Evolutionary conservation across 2,797 vertebrate genomes (phyloP).

Genomic region (Hypotaenidia philippensis): DNA sequence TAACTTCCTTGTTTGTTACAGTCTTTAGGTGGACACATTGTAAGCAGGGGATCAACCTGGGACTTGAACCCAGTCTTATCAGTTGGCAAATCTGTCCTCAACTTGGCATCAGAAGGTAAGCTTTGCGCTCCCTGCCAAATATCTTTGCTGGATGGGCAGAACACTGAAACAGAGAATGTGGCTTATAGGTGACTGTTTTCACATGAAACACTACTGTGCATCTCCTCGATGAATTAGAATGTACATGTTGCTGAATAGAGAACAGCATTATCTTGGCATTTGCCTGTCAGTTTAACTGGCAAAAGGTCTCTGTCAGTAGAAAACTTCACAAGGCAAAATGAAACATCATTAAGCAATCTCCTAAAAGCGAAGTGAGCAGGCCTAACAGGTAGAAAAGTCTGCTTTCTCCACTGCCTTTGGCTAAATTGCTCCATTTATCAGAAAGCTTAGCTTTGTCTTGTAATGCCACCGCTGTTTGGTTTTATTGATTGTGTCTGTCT

Average conservation of each 20-base stretch:
- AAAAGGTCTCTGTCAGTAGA: background rate
- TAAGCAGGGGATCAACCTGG: slow-evolving; percentile 85
- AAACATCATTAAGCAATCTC: background rate
- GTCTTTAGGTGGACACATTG: slow-evolving; percentile 87
- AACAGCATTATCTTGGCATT: background rate
- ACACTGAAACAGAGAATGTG: background rate
- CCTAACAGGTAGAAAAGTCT: background rate
- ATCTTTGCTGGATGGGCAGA: background rate
- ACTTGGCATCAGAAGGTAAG: slow-evolving; percentile 81
- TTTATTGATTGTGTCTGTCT: background rate
- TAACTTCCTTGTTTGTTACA: slow-evolving; percentile 55
- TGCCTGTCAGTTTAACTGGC: background rate
- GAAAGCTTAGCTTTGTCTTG: background rate
- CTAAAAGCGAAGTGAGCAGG: fast-evolving
- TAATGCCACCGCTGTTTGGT: background rate
- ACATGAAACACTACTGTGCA: background rate
- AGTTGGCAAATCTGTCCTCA: slow-evolving; percentile 82
- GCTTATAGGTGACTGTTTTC: background rate
- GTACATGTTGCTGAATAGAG: background rate
- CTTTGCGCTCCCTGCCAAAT: background rate
- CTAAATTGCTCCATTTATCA: background rate
- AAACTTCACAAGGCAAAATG: background rate
- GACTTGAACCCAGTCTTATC: slow-evolving; percentile 88
- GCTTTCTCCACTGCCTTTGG: background rate
- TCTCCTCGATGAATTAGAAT: background rate